Evolutionary conservation across 2,113 vertebrate genomes (phyloP).

Genomic region (Tragulus kanchil): DNA sequence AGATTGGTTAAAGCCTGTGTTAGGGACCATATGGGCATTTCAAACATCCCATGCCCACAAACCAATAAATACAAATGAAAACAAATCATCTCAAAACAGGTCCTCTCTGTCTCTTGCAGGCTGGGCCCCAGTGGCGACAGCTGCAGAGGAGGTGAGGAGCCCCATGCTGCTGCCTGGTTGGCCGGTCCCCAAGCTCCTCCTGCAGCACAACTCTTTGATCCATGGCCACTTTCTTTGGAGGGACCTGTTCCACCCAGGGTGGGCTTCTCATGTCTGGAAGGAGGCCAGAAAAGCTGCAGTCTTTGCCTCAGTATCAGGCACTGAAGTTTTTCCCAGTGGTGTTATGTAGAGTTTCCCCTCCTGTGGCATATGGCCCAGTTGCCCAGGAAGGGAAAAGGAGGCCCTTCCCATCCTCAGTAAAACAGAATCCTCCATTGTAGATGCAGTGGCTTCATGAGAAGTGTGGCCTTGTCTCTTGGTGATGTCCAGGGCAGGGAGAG

Average conservation of each 20-base stretch:
- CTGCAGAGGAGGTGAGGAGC: neutral
- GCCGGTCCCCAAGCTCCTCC: neutral
- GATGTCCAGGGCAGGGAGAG: neutral
- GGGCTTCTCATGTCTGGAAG: neutral
- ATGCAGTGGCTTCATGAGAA: neutral
- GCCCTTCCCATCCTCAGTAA: neutral
- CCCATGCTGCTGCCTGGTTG: rapidly evolving
- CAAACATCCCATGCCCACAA: neutral
- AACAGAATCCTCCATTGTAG: neutral
- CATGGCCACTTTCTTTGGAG: neutral
- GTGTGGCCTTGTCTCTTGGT: neutral
- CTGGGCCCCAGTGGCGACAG: neutral
- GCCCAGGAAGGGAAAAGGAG: neutral
- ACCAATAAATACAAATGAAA: conserved; percentile 65
- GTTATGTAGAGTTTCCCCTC: neutral
- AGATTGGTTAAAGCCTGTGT: neutral
- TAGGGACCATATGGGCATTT: neutral
- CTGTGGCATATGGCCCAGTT: neutral
- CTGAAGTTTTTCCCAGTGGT: neutral
- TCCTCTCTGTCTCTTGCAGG: conserved; percentile 36
- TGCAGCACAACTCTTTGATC: neutral
- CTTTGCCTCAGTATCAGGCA: neutral
- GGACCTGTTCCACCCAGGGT: neutral
- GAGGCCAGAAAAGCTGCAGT: neutral
- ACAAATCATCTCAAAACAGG: conserved; percentile 33